phyloP scores from a whole-genome alignment of 2,888 invertebrate species.

The Petrolisthes cinctipes region DNA sequence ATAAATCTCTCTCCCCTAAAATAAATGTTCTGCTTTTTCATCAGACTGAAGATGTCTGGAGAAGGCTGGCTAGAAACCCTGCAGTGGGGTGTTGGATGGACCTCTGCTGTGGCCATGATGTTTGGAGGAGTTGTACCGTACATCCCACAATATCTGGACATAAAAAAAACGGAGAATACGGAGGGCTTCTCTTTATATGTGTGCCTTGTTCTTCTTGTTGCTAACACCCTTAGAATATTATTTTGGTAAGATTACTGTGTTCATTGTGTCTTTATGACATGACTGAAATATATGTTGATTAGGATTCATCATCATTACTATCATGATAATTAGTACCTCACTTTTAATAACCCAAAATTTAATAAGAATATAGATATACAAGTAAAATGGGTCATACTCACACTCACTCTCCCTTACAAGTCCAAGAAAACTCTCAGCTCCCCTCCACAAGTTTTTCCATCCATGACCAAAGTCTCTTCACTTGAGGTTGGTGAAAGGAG shows the following conservation, averaged over 20 bases:
- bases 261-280: slow-evolving; percentile 1
- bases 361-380: no score
- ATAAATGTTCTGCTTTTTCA: background rate
- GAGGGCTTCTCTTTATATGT: slow-evolving; percentile 98
- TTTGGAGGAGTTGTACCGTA: slow-evolving; percentile 96
- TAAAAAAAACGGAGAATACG: slow-evolving; percentile 76
- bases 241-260: slow-evolving; percentile 85
- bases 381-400: no score
- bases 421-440: no score
- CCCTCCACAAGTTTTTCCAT: no score
- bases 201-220: slow-evolving; percentile 92
- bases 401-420: no score
- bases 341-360: background rate
- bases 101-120: slow-evolving; percentile 80
- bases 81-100: slow-evolving; percentile 31
- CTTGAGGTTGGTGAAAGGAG: no score
- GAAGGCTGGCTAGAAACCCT: slow-evolving; percentile 42
- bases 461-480: no score
- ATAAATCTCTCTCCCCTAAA: background rate
- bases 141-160: slow-evolving; percentile 95
- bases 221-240: slow-evolving; percentile 95
- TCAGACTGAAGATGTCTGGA: slow-evolving; percentile 46
- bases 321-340: background rate
- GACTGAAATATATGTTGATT: background rate
- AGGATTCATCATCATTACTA: background rate